Evolutionary conservation across 35 echinoderm and acorn worm species (phyloP).

Genomic region (Heliocidaris erythrogramma): DNA sequence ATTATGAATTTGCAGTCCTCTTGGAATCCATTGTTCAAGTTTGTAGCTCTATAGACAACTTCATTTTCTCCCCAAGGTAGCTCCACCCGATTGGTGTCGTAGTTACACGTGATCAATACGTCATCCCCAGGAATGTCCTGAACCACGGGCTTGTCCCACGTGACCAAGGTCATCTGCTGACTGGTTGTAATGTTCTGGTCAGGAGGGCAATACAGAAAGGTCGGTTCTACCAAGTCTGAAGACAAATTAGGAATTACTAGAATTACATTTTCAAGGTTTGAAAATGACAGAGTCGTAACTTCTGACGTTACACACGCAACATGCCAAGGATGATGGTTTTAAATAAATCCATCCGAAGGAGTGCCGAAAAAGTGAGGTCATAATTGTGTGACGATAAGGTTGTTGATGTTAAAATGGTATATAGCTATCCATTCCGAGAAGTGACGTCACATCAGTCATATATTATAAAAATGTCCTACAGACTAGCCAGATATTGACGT

Average conservation of each 20-base stretch:
- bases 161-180: constrained; percentile 2
- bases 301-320: no score
- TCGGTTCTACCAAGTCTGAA: neutral
- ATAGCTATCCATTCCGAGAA: no score
- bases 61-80: constrained; percentile 6
- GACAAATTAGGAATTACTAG: neutral
- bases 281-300: no score
- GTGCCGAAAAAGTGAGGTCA: no score
- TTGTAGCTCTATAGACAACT: neutral
- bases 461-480: no score
- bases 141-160: constrained; percentile 2
- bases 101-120: constrained; percentile 27
- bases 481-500: no score
- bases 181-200: constrained; percentile 13
- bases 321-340: no score
- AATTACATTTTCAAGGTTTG: no score
- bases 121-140: constrained; percentile 9
- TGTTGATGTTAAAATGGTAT: no score
- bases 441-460: no score
- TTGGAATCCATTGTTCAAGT: neutral
- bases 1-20: neutral
- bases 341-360: no score
- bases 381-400: no score
- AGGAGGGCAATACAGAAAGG: neutral
- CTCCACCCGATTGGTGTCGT: neutral